Evolutionary conservation across 2,888 invertebrate species (phyloP).

Genomic region (Pyrgus malvae): DNA sequence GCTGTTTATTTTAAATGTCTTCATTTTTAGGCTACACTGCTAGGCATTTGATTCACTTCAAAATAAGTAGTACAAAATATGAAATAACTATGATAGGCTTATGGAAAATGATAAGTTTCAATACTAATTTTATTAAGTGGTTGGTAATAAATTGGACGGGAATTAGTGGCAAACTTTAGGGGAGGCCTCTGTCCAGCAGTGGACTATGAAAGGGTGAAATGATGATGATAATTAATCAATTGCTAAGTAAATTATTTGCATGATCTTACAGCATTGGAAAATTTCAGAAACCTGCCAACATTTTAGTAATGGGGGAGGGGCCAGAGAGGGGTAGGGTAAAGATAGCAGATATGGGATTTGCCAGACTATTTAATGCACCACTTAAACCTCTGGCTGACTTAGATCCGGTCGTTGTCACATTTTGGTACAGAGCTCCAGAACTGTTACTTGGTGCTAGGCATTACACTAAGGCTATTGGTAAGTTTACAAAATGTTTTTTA

Average conservation of each 20-base stretch:
- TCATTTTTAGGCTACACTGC: too few relatives aligned
- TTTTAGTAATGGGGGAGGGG: constrained; percentile 99
- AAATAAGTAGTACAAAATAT: too few relatives aligned
- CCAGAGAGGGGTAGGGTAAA: constrained; percentile 97
- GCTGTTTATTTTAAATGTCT: too few relatives aligned
- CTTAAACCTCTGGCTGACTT: constrained; percentile 98
- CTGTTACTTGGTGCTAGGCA: constrained; percentile 95
- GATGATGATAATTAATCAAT: background rate
- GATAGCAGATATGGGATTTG: constrained; percentile 99
- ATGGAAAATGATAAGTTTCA: too few relatives aligned
- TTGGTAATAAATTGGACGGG: too few relatives aligned
- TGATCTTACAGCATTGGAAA: constrained; percentile 5
- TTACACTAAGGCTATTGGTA: constrained; percentile 98
- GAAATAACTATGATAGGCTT: too few relatives aligned
- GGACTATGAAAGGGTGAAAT: background rate
- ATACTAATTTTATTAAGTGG: too few relatives aligned
- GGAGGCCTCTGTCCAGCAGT: too few relatives aligned
- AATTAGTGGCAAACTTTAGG: too few relatives aligned
- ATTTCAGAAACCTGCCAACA: constrained; percentile 97
- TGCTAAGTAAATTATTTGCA: too few relatives aligned
- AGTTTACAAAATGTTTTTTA: too few relatives aligned
- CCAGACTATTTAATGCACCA: constrained; percentile 98
- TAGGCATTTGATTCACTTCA: too few relatives aligned
- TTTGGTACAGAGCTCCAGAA: constrained; percentile 99
- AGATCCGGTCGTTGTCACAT: constrained; percentile 99